Evolutionary conservation across 2,797 vertebrate genomes (phyloP), one percentile per base, ranked within the genome.

Genomic region (Centropyge bicolor): DNA sequence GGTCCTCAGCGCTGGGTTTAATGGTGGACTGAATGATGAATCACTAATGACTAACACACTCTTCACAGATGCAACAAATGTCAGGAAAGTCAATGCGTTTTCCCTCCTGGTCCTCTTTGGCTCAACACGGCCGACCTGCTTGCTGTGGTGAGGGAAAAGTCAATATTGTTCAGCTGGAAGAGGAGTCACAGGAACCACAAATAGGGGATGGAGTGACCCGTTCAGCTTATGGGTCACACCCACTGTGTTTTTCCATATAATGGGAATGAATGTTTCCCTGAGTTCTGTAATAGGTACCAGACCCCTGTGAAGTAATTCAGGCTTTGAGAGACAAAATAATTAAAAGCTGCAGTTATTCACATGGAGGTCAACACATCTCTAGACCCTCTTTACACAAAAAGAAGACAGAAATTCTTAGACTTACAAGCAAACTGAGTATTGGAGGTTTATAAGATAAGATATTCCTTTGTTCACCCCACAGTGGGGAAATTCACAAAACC

Each of bases 21-120:
- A 95, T 89, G 90, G 88, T 79, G 40, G 80, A 75, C 80, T 77
- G 67, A 90, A 74, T 86, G 81, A 90, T 79, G 85, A 81, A 89
- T 87, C 71, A 10, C 90, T 94, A 95, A 93, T 92, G 91, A 91
- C 88, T 52, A 61, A 64, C 82, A 54, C 70, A 62, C 89, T 80
- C 82, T 80, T 91, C 86, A 88, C 86, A 89, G 82, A 93, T 91
- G 91, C 85, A 88, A 91, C 85, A 88, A 86, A 93, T 90, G 92
- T 85, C 89, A 90, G 70, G 78, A 83, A 88, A 88, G 83, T 92
- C 91, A 88, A 93, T 93, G 81, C n/a, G 45, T 27, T 59, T 88
- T 71, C 76, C 77, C 80, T 82, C 70, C 46, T 45, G 63, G 76
- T 74, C 51, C 80, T 72, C 54, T 86, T 90, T 85, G n/a, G 62